phyloP scores from a whole-genome alignment of 2,888 invertebrate genomes.

The Macroteleia sp. region DNA sequence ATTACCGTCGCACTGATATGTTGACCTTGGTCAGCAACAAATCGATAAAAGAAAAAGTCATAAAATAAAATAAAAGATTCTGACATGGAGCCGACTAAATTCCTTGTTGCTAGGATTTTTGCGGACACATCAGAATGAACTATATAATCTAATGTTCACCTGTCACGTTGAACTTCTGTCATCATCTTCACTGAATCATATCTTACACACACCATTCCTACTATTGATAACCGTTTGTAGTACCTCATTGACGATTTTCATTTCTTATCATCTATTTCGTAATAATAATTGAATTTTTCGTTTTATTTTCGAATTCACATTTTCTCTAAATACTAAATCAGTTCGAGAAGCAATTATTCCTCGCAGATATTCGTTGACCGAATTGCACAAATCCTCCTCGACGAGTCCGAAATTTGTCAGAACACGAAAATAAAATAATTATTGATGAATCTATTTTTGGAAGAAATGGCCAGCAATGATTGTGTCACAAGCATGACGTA shows the following conservation, averaged over 20 bases:
- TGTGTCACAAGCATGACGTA: conserved; percentile 40
- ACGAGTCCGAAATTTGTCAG: conserved; percentile 25
- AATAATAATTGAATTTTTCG: conserved; percentile 35
- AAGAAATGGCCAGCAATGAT: conserved; percentile 56
- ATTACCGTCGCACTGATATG: conserved; percentile 78
- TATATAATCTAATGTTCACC: conserved; percentile 59
- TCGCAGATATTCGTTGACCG: conserved; percentile 37
- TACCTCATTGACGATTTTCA: conserved; percentile 36
- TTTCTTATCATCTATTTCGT: conserved; percentile 48
- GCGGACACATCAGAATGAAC: conserved; percentile 43
- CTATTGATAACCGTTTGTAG: conserved; percentile 36
- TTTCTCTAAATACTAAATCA: conserved; percentile 33
- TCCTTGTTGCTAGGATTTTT: conserved; percentile 76
- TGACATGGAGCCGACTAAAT: conserved; percentile 64
- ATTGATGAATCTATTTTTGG: conserved; percentile 43
- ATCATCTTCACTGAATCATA: conserved; percentile 26
- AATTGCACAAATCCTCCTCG: conserved; percentile 49
- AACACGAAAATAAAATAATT: conserved; percentile 38
- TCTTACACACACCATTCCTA: conserved; percentile 21
- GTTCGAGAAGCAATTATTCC: conserved; percentile 49
- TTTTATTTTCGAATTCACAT: conserved; percentile 40
- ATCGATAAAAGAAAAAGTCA: conserved; percentile 69
- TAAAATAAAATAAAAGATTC: conserved; percentile 61
- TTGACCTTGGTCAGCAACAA: conserved; percentile 81
- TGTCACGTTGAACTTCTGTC: conserved; percentile 23